Evolutionary conservation across 2,797 vertebrate genomes (phyloP).

Genomic region (Glyptemys insculpta): DNA sequence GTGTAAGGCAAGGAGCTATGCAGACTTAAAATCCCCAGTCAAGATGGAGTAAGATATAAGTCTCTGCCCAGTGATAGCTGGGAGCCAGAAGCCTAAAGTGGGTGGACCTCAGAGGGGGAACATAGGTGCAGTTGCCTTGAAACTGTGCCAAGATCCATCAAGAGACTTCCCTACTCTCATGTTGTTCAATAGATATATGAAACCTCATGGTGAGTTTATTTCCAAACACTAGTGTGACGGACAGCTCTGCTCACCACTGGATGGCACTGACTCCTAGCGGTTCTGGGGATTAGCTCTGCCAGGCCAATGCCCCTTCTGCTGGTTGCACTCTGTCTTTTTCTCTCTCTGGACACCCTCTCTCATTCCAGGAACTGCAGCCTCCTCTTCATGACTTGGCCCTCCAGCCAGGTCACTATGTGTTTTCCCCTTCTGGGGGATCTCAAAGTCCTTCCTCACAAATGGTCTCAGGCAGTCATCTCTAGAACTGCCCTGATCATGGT

Average conservation of each 20-base stretch:
- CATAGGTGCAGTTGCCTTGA: neutral
- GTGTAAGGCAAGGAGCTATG: neutral
- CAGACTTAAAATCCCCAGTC: neutral
- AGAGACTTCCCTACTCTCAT: neutral
- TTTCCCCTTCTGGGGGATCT: neutral
- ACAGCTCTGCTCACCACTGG: neutral
- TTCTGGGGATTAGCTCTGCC: neutral
- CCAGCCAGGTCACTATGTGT: neutral
- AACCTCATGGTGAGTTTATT: neutral
- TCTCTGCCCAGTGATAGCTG: neutral
- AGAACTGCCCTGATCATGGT: neutral
- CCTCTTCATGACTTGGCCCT: neutral
- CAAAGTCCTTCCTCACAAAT: neutral
- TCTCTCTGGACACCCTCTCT: neutral
- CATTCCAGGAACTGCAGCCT: neutral
- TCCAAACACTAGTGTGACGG: neutral
- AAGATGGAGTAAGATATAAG: neutral
- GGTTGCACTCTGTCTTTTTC: neutral
- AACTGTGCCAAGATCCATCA: neutral
- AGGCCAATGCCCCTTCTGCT: neutral
- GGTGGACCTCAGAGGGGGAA: neutral
- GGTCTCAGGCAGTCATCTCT: neutral
- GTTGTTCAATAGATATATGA: neutral
- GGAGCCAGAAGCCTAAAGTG: neutral
- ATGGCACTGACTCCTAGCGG: neutral